Evolutionary conservation across 2,113 vertebrate species (phyloP).

Genomic region (Marmota monax): DNA sequence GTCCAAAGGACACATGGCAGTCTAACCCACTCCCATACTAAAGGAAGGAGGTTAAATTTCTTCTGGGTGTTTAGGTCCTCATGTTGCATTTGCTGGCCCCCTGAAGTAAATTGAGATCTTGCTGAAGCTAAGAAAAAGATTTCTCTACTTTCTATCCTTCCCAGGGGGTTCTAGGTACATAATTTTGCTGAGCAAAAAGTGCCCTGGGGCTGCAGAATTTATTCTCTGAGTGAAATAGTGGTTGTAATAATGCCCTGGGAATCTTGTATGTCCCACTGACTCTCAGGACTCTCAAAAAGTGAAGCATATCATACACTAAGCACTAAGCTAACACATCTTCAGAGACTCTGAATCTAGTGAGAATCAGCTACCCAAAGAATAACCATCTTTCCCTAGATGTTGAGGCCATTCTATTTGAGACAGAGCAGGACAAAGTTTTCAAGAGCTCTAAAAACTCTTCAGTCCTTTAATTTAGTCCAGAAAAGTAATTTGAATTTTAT

Average conservation of each 20-base stretch:
- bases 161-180: not conserved
- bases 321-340: not conserved
- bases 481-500: constrained; percentile 13
- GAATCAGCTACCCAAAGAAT: not conserved
- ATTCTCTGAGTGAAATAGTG: not conserved
- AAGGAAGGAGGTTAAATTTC: not conserved
- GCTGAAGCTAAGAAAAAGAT: not conserved
- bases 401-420: not conserved
- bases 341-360: not conserved
- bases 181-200: not conserved
- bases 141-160: not conserved
- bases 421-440: not conserved
- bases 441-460: not conserved
- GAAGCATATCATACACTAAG: not conserved
- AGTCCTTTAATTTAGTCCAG: not conserved
- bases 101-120: not conserved
- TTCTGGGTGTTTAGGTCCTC: not conserved
- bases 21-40: not conserved
- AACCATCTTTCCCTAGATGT: not conserved
- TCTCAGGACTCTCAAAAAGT: not conserved
- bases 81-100: not conserved
- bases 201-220: not conserved
- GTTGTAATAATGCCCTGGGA: not conserved
- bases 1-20: not conserved
- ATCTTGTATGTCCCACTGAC: not conserved